Conservation (phyloP, 1,140 invertebrate species). For the Megalopta genalis region DNA sequence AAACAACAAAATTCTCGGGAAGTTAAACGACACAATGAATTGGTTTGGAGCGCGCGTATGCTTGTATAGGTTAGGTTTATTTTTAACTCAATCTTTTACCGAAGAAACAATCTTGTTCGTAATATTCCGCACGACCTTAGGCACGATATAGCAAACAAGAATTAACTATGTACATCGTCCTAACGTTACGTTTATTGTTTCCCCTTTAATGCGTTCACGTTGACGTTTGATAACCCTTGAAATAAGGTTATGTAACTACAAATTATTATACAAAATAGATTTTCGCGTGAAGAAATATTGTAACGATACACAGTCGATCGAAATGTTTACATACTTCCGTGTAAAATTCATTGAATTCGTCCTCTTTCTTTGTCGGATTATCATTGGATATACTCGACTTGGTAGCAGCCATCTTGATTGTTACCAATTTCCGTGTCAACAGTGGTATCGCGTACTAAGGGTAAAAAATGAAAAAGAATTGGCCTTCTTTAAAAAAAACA, state of each 20-base stretch:
- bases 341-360: slow-evolving; percentile 85
- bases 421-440: slow-evolving; percentile 30
- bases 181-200: slow-evolving; percentile 19
- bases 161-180: neutral
- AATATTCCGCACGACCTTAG: neutral
- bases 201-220: slow-evolving; percentile 19
- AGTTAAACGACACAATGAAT: slow-evolving; percentile 24
- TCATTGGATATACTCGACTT: slow-evolving; percentile 75
- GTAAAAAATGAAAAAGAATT: no score
- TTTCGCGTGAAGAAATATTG: neutral
- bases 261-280: neutral
- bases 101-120: neutral
- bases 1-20: slow-evolving; percentile 49
- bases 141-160: slow-evolving; percentile 5
- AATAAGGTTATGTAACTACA: neutral
- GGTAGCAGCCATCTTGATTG: slow-evolving; percentile 76
- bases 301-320: neutral
- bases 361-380: slow-evolving; percentile 79
- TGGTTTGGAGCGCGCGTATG: slow-evolving; percentile 12
- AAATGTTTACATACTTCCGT: slow-evolving; percentile 81
- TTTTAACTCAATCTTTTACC: slow-evolving; percentile 4
- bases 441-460: slow-evolving; percentile 33
- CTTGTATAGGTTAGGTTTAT: slow-evolving; percentile 50
- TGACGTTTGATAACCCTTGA: slow-evolving; percentile 46
- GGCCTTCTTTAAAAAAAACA: no score